Evolutionary conservation across 2,888 invertebrate species (phyloP).

Genomic region (Auanema sp.): DNA sequence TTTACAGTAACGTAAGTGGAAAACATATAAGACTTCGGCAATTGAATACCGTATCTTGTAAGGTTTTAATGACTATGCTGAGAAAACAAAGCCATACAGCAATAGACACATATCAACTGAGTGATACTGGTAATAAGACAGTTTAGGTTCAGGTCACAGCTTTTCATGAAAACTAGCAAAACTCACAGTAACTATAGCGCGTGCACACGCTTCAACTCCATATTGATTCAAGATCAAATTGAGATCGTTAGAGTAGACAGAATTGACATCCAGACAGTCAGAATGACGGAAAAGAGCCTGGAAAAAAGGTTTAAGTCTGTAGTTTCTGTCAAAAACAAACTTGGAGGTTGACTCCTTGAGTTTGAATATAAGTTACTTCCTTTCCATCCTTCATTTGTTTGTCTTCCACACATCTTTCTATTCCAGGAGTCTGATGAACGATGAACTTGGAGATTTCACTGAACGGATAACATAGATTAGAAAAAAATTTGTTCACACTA

Average conservation of each 20-base stretch:
- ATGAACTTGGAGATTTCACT: constrained; percentile 71
- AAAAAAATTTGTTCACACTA: no score
- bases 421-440: constrained; percentile 76
- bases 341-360: constrained; percentile 90
- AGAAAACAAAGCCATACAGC: constrained; percentile 4
- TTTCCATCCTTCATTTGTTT: constrained; percentile 65
- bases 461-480: no score
- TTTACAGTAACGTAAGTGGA: neutral
- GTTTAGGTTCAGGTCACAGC: neutral
- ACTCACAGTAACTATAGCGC: constrained; percentile 79
- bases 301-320: constrained; percentile 17
- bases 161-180: constrained; percentile 5
- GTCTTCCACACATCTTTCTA: constrained; percentile 82
- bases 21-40: constrained; percentile 2
- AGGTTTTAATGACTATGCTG: neutral
- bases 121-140: neutral
- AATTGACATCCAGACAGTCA: constrained; percentile 73
- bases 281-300: constrained; percentile 84
- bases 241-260: constrained; percentile 84
- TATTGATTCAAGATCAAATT: constrained; percentile 82
- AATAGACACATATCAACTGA: constrained; percentile 12
- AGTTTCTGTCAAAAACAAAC: constrained; percentile 19
- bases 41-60: constrained; percentile 1
- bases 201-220: constrained; percentile 92
- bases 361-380: constrained; percentile 73